These are phyloP conservation scores for Sycophila texana DNA, from an alignment of 2,888 invertebrate genomes.

Conservation along the genomic window DNA sequence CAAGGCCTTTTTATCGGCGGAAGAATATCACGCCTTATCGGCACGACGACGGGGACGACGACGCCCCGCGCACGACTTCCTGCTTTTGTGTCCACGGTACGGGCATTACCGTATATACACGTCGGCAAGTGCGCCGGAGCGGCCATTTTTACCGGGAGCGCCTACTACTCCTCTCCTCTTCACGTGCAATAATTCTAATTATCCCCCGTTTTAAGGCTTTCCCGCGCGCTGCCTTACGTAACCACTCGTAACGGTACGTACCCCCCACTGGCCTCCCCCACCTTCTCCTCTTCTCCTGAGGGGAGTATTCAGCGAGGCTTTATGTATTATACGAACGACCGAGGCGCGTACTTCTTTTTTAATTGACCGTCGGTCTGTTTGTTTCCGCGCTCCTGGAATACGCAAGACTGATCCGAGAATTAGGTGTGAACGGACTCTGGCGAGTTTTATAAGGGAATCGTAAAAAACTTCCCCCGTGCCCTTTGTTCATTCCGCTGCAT, in stretches of 20 bases:
- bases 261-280: no score
- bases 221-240: background rate
- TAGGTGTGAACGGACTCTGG: background rate
- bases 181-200: conserved; percentile 55
- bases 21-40: conserved; percentile 60
- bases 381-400: background rate
- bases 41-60: conserved; percentile 40
- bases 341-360: background rate
- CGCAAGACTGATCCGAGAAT: background rate
- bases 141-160: background rate
- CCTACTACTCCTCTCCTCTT: no score
- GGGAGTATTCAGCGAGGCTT: no score
- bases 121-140: conserved; percentile 24
- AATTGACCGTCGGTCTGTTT: background rate
- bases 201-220: conserved; percentile 22
- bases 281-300: no score
- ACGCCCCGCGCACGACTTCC: conserved; percentile 54
- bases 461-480: background rate
- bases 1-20: conserved; percentile 67
- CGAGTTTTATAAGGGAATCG: background rate
- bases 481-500: no score
- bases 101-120: conserved; percentile 25
- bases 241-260: no score
- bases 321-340: background rate
- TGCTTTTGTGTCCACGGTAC: conserved; percentile 50